These are phyloP conservation scores for Brachionus rubens DNA, from an alignment of 1,140 invertebrate species.

Conservation along the genomic window DNA sequence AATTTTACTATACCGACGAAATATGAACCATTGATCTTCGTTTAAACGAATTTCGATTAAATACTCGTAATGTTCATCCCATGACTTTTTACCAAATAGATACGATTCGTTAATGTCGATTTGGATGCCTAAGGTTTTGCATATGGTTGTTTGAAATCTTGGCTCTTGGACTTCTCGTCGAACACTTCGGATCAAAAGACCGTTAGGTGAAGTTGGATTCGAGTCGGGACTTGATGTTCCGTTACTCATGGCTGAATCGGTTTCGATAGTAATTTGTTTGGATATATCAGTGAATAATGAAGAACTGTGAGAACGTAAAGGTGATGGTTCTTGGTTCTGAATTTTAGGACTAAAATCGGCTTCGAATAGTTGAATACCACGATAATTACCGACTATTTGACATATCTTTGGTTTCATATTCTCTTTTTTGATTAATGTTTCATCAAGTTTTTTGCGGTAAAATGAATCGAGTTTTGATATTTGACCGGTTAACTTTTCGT, in stretches of 20 bases:
- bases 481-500: background rate
- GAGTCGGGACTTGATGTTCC: no score
- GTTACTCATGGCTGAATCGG: background rate
- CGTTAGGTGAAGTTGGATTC: background rate
- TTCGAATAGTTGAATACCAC: conserved; percentile 10
- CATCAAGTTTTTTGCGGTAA: conserved; percentile 5
- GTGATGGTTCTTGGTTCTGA: background rate
- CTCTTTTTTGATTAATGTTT: conserved; percentile 6
- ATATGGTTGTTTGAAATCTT: background rate
- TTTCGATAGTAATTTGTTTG: background rate
- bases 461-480: background rate
- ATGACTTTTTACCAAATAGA: conserved; percentile 32
- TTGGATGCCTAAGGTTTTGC: background rate
- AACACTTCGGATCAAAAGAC: background rate
- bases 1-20: conserved; percentile 26
- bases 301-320: background rate
- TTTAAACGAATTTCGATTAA: conserved; percentile 24
- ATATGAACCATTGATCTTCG: conserved; percentile 28
- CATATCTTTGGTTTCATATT: conserved; percentile 9
- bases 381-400: conserved; percentile 15
- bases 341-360: conserved; percentile 23
- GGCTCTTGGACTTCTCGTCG: background rate
- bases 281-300: background rate
- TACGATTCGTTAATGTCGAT: conserved; percentile 26
- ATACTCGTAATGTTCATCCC: conserved; percentile 39